Evolutionary conservation across 2,888 invertebrate genomes (phyloP).

Genomic region (Eupithecia inturbata): DNA sequence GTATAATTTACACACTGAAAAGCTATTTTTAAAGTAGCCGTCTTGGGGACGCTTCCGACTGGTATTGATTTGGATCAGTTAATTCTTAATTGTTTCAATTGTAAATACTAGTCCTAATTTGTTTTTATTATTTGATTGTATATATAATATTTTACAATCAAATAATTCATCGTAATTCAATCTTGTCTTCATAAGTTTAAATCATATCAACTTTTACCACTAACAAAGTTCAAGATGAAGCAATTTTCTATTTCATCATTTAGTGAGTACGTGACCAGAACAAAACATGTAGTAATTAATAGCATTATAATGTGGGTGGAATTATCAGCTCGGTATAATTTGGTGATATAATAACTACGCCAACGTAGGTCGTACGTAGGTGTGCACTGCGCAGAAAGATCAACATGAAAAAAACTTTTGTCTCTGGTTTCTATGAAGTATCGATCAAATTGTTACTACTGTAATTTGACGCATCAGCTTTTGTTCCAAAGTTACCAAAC

Average conservation of each 20-base stretch:
- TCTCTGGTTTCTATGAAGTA: background rate
- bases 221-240: slow-evolving; percentile 12
- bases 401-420: background rate
- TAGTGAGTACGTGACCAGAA: slow-evolving; percentile 30
- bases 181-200: background rate
- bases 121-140: too few species aligned
- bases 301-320: slow-evolving; percentile 46
- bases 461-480: background rate
- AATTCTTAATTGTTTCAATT: too few species aligned
- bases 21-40: too few species aligned
- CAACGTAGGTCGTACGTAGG: slow-evolving; percentile 38
- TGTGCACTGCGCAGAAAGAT: slow-evolving; percentile 32
- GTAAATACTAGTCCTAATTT: too few species aligned
- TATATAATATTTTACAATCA: too few species aligned
- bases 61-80: too few species aligned
- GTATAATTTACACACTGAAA: too few species aligned
- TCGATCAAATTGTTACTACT: background rate
- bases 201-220: background rate
- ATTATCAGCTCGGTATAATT: slow-evolving; percentile 58
- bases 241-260: slow-evolving; percentile 18
- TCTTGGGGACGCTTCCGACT: too few species aligned
- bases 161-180: too few species aligned
- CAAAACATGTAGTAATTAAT: slow-evolving; percentile 49
- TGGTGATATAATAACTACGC: slow-evolving; percentile 65
- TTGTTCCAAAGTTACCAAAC: background rate